Base-by-base conservation (phyloP, 2,797 vertebrate genomes). In the Manis crassicaudata region DNA sequence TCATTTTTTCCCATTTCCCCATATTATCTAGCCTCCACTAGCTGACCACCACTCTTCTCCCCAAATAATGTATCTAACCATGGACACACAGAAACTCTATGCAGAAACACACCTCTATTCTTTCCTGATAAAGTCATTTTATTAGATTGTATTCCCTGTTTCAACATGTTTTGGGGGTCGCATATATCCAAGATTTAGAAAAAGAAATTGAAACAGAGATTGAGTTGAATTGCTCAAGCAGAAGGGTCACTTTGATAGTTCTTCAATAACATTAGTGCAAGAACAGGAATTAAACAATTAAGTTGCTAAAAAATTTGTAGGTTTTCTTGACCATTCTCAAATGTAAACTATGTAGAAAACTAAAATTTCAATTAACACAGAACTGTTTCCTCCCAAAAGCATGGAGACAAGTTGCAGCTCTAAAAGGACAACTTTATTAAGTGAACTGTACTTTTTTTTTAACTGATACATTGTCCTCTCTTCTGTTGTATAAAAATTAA, bases 161-260 rank as follows among this genome's bases (percentile, higher is more conserved):
- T 93, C 12, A 29, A 46, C 46, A 46, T 3, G 46, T 46, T 46
- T 46, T 46, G 46, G 46, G 52, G 56, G 50, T 92, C 84, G 32
- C 1, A 88, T 58, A 94, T 93, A 89, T 67, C 16, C 18, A 84
- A 94, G 60, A 92, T 46, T 76, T 81, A 87, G 50, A 52, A 83
- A 94, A 95, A 92, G 16, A 92, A 96, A 93, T 50, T 86, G 58
- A 82, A 46, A 83, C 20, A 84, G 65, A 68, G 52, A 81, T 54
- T 63, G 37, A 96, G 93, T 16, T 68, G 58, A 90, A 90, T 92
- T 13, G 3, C 12, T 70, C 52, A 82, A 90, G 46, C 20, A 14
- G 37, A 89, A 85, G 7, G 20, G 60, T 81, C n/a, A 95, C 29
- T 73, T 40, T 87, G 81, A 63, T 79, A 88, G 25, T 79, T 96